These are phyloP conservation scores for Otus sunia DNA, from an alignment of 2,113 vertebrate genomes.

Conservation along the genomic window DNA sequence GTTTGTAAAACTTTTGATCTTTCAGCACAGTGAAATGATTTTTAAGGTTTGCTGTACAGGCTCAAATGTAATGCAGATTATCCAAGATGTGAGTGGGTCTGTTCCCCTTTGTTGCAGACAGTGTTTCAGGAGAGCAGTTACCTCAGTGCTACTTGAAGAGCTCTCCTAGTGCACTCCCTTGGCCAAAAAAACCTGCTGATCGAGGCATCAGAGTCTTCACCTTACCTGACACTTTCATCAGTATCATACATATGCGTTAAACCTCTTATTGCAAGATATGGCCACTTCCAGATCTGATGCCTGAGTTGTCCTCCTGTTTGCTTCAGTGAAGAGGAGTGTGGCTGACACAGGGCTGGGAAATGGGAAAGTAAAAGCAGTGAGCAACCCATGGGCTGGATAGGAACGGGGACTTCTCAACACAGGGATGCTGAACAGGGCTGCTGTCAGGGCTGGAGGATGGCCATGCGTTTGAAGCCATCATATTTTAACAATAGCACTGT, in stretches of 20 bases:
- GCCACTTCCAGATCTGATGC: background rate
- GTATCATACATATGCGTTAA: background rate
- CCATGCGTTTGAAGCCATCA: rapidly evolving
- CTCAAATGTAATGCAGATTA: background rate
- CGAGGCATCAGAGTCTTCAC: rapidly evolving
- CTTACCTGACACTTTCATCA: background rate
- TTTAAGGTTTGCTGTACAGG: background rate
- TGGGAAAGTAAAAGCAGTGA: background rate
- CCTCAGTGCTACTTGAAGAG: background rate
- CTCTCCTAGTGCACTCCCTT: background rate
- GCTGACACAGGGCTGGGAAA: background rate
- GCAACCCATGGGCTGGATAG: background rate
- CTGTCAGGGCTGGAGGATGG: background rate
- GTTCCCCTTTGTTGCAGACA: background rate
- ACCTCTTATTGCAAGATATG: background rate
- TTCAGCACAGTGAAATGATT: background rate
- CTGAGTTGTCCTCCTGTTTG: background rate
- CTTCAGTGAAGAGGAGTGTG: rapidly evolving
- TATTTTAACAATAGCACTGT: background rate
- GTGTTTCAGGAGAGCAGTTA: background rate
- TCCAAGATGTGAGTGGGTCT: rapidly evolving
- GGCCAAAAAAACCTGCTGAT: background rate
- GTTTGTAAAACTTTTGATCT: background rate
- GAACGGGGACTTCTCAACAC: background rate
- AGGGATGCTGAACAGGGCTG: background rate